Percentiles rank a stretch among this genome's conserved stretches.
phyloP scores from a whole-genome alignment of 2,888 invertebrate species.

The Diploptera punctata region DNA sequence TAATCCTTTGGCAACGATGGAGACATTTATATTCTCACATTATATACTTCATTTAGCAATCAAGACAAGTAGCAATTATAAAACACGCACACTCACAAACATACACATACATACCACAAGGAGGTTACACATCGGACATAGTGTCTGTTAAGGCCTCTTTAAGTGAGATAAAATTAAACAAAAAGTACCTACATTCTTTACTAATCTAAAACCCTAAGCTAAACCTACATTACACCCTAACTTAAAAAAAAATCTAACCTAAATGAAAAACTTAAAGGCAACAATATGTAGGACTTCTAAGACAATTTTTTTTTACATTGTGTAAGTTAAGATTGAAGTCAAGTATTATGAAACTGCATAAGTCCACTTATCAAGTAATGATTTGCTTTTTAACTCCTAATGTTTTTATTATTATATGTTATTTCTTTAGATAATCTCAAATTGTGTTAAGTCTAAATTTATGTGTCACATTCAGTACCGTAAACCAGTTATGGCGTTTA shows the following conservation, averaged over 20 bases:
- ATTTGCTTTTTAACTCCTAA: too few relatives aligned
- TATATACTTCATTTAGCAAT: constrained; percentile 19
- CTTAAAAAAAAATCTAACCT: constrained; percentile 12
- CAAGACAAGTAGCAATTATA: constrained; percentile 7
- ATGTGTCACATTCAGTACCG: too few relatives aligned
- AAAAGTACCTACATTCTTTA: constrained; percentile 20
- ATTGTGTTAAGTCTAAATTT: too few relatives aligned
- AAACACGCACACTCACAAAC: too few relatives aligned
- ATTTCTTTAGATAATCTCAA: too few relatives aligned
- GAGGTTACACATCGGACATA: constrained; percentile 7
- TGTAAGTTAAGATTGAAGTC: too few relatives aligned
- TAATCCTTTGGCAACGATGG: constrained; percentile 40
- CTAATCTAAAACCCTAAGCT: neutral
- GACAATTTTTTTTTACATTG: neutral
- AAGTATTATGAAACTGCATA: too few relatives aligned
- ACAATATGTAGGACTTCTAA: constrained; percentile 14
- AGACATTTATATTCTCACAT: constrained; percentile 29
- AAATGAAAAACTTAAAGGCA: constrained; percentile 22
- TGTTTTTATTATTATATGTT: too few relatives aligned
- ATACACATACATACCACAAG: constrained; percentile 18
- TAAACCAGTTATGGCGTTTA: too few relatives aligned
- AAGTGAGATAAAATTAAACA: constrained; percentile 35
- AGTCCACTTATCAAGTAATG: too few relatives aligned
- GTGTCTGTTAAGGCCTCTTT: constrained; percentile 40
- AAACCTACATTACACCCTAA: neutral